Evolutionary conservation across 1,140 invertebrate genomes (phyloP), one percentile per base, ranked within the genome.

Genomic region (Neodiprion pinetum): DNA sequence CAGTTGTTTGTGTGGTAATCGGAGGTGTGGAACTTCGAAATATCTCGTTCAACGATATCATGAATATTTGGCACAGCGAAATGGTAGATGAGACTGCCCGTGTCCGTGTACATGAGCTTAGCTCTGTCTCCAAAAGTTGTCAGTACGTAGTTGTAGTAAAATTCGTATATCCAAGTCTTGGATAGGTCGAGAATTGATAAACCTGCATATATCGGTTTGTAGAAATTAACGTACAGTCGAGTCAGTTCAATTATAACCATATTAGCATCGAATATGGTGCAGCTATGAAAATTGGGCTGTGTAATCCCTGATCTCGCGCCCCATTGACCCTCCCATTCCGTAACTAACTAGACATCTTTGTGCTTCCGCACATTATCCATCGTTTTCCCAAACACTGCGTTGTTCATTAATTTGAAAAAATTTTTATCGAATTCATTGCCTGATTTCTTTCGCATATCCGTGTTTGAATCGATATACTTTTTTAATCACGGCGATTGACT

Each of bases 371-470:
- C 76, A 76, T 89, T 88, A 77, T 89, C 85, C 79, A 89, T 86
- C 7, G 83, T 88, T 80, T 89, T 88, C 5, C 90, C 88, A 82
- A 89, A 87, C 14, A 86, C 78, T 7, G 79, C 70, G 75, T 89
- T 88, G 72, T 86, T 89, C 79, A 88, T 83, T 7, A 88, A 75
- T 80, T 90, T 90, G 72, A 74, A 90, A 72, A 88, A 85, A 72
- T 89, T 83, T 80, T 89, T 86, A 76, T 87, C 82, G 78, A 89
- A 89, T 14, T 79, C 81, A 73, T 80, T 85, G 50, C 70, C 83
- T 9, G 83, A 82, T 47, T 77, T 73, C 70, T 74, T 79, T 76
- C 85, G 71, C 28, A 80, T 67, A 2, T 81, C 40, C 9, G 84
- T 88, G 80, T 88, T 88, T 40, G 86, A 75, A 61, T 87, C 83